phyloP scores from a whole-genome alignment of 1,140 invertebrate genomes.

The Pachypsylla venusta region DNA sequence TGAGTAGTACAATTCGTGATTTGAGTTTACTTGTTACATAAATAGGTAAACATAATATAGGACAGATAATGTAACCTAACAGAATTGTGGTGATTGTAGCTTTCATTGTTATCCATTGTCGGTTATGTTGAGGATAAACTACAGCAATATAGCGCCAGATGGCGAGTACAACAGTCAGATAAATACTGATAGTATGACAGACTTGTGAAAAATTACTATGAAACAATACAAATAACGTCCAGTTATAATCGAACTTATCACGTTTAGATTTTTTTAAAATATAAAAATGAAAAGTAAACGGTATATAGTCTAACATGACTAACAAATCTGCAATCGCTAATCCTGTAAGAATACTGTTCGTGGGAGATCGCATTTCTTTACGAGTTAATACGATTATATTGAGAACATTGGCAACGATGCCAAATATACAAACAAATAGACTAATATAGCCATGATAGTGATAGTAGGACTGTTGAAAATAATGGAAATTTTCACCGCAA shows the following conservation, averaged over 20 bases:
- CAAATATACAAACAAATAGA: constrained; percentile 72
- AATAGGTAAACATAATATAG: constrained; percentile 70
- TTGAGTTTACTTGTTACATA: constrained; percentile 45
- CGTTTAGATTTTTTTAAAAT: constrained; percentile 32
- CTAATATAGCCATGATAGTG: constrained; percentile 54
- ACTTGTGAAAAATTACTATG: constrained; percentile 71
- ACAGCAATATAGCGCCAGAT: constrained; percentile 88
- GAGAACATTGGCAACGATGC: constrained; percentile 78
- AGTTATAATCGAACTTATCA: constrained; percentile 49
- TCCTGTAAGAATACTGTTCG: constrained; percentile 76
- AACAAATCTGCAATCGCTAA: constrained; percentile 82
- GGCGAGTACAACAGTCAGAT: constrained; percentile 77
- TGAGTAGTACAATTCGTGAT: constrained; percentile 30
- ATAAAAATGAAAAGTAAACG: constrained; percentile 64
- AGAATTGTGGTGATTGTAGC: constrained; percentile 57
- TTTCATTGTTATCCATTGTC: constrained; percentile 58
- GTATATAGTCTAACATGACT: constrained; percentile 88
- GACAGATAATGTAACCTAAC: constrained; percentile 62
- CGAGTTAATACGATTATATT: constrained; percentile 90
- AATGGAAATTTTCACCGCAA: constrained; percentile 33
- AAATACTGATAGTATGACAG: constrained; percentile 83
- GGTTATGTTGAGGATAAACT: constrained; percentile 56
- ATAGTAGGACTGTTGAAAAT: constrained; percentile 33
- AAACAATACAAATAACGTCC: constrained; percentile 65
- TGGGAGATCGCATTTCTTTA: constrained; percentile 76